Evolutionary conservation across 2,113 vertebrate genomes (phyloP).

Genomic region (Talpa occidentalis): DNA sequence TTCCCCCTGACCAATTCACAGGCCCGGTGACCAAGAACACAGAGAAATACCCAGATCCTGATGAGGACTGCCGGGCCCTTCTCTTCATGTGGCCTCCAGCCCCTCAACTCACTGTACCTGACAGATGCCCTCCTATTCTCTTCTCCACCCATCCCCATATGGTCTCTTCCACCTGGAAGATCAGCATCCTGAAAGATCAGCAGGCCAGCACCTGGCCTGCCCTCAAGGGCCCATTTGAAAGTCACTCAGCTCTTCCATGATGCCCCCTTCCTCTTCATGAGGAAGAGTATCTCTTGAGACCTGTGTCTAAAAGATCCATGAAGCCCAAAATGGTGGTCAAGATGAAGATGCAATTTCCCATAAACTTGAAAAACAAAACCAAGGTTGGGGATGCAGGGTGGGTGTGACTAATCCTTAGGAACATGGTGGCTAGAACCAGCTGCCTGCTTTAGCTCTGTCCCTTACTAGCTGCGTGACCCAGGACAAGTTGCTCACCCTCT

Average conservation of each 20-base stretch:
- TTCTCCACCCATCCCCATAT: no score
- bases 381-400: fast-evolving
- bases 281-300: neutral
- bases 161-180: neutral
- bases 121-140: fast-evolving
- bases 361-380: neutral
- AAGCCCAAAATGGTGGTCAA: neutral
- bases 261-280: neutral
- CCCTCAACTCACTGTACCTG: fast-evolving
- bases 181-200: neutral
- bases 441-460: neutral
- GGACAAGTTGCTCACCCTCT: neutral
- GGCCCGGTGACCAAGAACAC: neutral
- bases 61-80: fast-evolving
- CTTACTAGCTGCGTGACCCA: neutral
- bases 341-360: neutral
- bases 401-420: neutral
- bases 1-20: neutral
- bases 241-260: neutral
- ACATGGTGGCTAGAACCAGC: neutral
- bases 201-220: neutral
- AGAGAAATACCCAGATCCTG: neutral
- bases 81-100: neutral
- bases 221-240: neutral
- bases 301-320: neutral